These are phyloP conservation scores for Pangasius krempfi DNA, from an alignment of 2,797 vertebrate genomes.

Conservation along the genomic window DNA sequence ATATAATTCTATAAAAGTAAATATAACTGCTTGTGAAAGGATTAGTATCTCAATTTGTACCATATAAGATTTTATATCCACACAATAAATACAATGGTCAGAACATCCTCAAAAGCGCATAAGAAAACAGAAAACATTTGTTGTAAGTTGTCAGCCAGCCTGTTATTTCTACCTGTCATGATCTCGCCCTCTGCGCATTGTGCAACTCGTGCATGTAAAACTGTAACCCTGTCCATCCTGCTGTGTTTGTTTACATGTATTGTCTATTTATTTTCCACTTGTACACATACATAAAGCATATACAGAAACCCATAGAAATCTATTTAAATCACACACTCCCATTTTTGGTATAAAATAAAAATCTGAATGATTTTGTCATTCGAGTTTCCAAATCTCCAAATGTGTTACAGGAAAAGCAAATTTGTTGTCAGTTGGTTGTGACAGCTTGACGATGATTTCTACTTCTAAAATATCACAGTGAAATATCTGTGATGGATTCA, in stretches of 20 bases:
- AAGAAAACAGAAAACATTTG: neutral
- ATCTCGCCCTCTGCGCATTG: neutral
- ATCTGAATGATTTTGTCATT: neutral
- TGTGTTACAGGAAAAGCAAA: neutral
- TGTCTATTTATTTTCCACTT: neutral
- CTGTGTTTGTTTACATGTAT: neutral
- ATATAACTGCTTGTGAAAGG: neutral
- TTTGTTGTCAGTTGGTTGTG: neutral
- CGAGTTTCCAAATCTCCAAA: neutral
- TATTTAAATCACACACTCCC: neutral
- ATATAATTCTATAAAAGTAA: neutral
- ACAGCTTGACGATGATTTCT: neutral
- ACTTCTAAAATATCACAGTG: neutral
- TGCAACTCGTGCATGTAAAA: neutral
- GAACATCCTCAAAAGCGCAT: neutral
- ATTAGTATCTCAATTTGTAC: neutral
- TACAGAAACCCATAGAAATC: neutral
- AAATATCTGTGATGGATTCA: neutral
- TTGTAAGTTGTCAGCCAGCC: neutral
- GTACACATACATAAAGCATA: neutral
- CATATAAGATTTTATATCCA: neutral
- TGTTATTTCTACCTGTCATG: constrained; percentile 9
- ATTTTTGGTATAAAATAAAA: neutral
- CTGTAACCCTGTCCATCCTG: neutral
- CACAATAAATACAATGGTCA: neutral